A percentile compares a stretch with the other conserved stretches of the same genome.
phyloP scores from a whole-genome alignment of 2,113 vertebrate species.

The Nannospalax galili region DNA sequence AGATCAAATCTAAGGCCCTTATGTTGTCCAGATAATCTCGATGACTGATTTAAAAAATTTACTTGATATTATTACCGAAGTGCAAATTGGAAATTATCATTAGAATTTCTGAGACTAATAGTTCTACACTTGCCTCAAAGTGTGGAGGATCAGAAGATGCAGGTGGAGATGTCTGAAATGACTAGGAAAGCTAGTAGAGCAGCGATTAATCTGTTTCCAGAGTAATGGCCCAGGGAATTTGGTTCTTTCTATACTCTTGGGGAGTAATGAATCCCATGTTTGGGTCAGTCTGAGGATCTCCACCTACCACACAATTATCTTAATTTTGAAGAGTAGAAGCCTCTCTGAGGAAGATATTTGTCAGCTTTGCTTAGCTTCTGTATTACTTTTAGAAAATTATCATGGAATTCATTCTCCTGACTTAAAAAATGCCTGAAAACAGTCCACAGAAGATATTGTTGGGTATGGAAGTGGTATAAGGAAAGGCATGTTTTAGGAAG shows the following conservation, averaged over 20 bases:
- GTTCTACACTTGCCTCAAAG: neutral
- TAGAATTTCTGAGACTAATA: neutral
- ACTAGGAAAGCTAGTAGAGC: neutral
- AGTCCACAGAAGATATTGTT: neutral
- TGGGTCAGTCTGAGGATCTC: neutral
- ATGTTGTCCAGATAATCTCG: neutral
- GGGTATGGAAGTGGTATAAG: neutral
- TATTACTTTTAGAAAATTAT: neutral
- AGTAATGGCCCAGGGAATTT: neutral
- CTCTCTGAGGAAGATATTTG: neutral
- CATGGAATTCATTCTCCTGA: neutral
- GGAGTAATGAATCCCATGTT: neutral
- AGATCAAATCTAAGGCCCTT: neutral
- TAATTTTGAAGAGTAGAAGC: neutral
- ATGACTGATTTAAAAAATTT: neutral
- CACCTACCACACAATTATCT: neutral
- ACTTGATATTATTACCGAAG: neutral
- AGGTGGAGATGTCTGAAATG: neutral
- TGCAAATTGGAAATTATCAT: neutral
- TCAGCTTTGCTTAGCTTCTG: neutral
- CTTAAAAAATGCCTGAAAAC: neutral
- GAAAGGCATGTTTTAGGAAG: neutral
- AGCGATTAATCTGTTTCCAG: neutral
- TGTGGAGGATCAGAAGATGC: neutral
- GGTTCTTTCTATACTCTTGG: neutral